phyloP scores from a whole-genome alignment of 1,140 invertebrate genomes.

The Zaprionus inermis region DNA sequence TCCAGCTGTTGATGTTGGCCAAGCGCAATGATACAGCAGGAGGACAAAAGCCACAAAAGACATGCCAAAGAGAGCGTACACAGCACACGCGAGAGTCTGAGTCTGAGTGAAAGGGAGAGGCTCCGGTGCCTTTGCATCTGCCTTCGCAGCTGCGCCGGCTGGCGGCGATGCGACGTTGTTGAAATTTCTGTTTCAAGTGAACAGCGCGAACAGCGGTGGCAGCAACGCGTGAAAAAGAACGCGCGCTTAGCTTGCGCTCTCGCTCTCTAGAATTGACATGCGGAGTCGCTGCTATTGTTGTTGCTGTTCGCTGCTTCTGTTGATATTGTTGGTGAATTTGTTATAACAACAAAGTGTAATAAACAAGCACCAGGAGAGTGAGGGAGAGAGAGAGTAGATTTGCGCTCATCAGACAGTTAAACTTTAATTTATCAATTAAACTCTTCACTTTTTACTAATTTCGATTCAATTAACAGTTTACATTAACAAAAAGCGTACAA shows the following conservation, averaged over 20 bases:
- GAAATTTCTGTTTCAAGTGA: slow-evolving; percentile 37
- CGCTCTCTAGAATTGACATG: slow-evolving; percentile 24
- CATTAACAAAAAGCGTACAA: slow-evolving; percentile 20
- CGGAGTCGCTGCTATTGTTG: slow-evolving; percentile 10
- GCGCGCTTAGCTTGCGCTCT: slow-evolving; percentile 7
- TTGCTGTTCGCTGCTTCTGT: slow-evolving; percentile 8
- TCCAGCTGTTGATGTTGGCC: slow-evolving; percentile 42
- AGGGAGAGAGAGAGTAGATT: not conserved
- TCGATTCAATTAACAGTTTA: slow-evolving; percentile 23
- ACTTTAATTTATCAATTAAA: slow-evolving; percentile 22
- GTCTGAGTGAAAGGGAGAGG: slow-evolving; percentile 7
- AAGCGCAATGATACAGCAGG: slow-evolving; percentile 5
- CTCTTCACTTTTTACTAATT: slow-evolving; percentile 18
- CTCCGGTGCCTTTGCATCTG: slow-evolving; percentile 5
- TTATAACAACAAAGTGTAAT: slow-evolving; percentile 43
- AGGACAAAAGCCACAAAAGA: slow-evolving; percentile 1
- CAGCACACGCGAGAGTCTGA: not conserved
- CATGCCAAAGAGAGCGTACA: not conserved
- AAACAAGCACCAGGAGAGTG: not conserved
- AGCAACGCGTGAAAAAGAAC: slow-evolving; percentile 12
- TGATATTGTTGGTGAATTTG: slow-evolving; percentile 42
- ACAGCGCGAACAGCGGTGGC: slow-evolving; percentile 11
- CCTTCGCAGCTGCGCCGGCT: slow-evolving; percentile 20
- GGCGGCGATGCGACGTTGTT: slow-evolving; percentile 33
- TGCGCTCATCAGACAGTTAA: slow-evolving; percentile 1